Evolutionary conservation across 2,113 vertebrate species (phyloP).

Genomic region (Vidua chalybeata): DNA sequence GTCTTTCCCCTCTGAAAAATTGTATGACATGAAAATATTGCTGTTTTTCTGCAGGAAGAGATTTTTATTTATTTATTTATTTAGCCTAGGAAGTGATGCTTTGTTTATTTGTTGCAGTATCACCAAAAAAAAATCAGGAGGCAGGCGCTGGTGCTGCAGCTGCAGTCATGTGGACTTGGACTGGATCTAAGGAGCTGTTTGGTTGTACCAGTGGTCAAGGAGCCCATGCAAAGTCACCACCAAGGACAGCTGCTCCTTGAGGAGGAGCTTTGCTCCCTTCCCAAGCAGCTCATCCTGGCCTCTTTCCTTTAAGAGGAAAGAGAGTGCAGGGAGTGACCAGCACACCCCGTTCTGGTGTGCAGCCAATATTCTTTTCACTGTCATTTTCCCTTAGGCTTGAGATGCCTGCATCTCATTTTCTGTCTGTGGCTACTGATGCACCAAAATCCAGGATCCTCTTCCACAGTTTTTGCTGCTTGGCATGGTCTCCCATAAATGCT

Average conservation of each 20-base stretch:
- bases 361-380: background rate
- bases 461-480: background rate
- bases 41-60: background rate
- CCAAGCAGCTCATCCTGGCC: background rate
- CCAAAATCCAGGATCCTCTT: background rate
- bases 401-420: background rate
- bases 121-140: fast-evolving
- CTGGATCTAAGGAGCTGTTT: background rate
- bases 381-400: background rate
- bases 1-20: background rate
- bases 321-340: background rate
- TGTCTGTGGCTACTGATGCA: background rate
- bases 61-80: background rate
- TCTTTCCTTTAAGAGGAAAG: too few species aligned
- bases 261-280: background rate
- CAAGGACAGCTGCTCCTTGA: background rate
- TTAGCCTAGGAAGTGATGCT: background rate
- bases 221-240: background rate
- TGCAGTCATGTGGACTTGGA: fast-evolving
- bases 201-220: background rate
- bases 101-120: background rate
- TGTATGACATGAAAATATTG: background rate
- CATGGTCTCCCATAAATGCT: background rate
- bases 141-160: fast-evolving
- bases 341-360: background rate